Evolutionary conservation across 2,888 invertebrate genomes (phyloP), one percentile per base, ranked within the genome.

Genomic region (Drosophila mimica): DNA sequence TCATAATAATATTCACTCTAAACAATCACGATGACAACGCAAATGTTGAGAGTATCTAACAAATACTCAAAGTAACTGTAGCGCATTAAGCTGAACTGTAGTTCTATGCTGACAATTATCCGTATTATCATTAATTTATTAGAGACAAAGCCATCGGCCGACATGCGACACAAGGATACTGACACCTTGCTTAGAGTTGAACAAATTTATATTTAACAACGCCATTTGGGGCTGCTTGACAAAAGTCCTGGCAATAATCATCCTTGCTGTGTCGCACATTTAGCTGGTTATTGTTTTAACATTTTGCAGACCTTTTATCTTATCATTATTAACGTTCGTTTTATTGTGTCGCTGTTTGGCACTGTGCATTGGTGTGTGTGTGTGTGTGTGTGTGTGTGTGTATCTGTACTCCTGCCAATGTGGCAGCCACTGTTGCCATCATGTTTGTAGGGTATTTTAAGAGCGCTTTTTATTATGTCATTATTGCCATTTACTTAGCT

Each of bases 281-380:
- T 89, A 88, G 90, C 88, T 73, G 88, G 90, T 86, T 86, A 86
- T 86, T 86, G 90, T 90, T 86, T 86, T 86, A 86, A 85, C 86
- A 90, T 86, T 86, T 86, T 73, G 78, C 76, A 48, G 71, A 62
- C 74, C 78, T 79, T 85, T 89, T 85, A 85, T 89, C 85, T 85
- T 89, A 90, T 90, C 89, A 79, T 87, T 87, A 87, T 90, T 87
- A 87, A 87, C 90, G 89, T 87, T 90, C 75, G 62, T 90, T 90
- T 87, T 87, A 87, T 87, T 87, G 89, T 88, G 74, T 70, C 89
- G 81, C 76, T 75, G 63, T 66, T 75, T 43, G 54, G n/a, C 33
- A 31, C 48, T 58, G 30, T 15, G 46, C 4, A 25, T 11, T 5
- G 40, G n/a, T 25, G 25, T 25, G 25, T 25, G 53, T 53, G 20